Conservation (phyloP, 2,888 invertebrate genomes). For the Acholoe squamosa region DNA sequence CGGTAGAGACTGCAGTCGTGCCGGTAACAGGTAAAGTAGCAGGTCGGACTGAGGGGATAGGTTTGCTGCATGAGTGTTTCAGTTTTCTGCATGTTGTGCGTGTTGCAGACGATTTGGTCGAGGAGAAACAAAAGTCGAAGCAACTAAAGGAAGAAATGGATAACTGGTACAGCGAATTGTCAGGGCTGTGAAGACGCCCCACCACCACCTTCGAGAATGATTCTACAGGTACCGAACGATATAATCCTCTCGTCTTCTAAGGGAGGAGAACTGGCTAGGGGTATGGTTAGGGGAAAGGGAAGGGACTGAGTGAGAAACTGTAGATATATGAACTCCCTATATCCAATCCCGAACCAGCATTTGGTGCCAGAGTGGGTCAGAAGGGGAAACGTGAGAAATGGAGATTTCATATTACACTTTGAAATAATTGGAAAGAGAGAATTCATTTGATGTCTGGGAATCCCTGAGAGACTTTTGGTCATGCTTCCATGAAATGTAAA, state of each 20-base stretch:
- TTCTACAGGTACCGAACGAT: slow-evolving; percentile 38
- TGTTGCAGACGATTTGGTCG: slow-evolving; percentile 95
- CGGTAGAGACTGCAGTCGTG: slow-evolving; percentile 16
- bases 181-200: slow-evolving; percentile 61
- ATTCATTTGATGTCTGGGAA: neutral
- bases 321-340: neutral
- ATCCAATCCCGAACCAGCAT: neutral
- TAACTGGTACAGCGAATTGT: slow-evolving; percentile 69
- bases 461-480: slow-evolving; percentile 11
- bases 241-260: neutral
- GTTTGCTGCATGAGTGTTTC: slow-evolving; percentile 40
- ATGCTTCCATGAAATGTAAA: slow-evolving; percentile 6
- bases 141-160: slow-evolving; percentile 99
- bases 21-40: neutral
- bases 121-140: slow-evolving; percentile 98
- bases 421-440: neutral
- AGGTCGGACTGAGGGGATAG: neutral
- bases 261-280: neutral
- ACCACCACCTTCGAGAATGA: slow-evolving; percentile 39
- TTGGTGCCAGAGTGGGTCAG: too few relatives aligned
- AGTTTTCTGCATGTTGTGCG: slow-evolving; percentile 67
- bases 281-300: neutral
- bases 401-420: neutral
- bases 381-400: neutral
- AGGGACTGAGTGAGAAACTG: neutral